Evolutionary conservation across 1,140 invertebrate genomes (phyloP).

Genomic region (Achatina immaculata): DNA sequence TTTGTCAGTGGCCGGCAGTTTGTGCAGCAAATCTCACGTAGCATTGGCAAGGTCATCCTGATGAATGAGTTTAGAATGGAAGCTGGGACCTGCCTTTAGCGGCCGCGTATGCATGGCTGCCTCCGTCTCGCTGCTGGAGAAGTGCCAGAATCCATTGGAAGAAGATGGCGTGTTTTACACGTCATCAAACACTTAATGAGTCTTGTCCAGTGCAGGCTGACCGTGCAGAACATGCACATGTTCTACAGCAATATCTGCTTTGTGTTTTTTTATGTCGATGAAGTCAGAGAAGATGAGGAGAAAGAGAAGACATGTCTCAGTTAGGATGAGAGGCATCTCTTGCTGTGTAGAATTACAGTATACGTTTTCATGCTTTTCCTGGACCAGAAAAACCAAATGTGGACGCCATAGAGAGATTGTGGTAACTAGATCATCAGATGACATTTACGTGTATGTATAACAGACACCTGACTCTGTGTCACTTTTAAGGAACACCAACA

Average conservation of each 20-base stretch:
- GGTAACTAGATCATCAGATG: too few species aligned
- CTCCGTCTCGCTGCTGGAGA: neutral
- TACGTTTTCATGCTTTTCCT: too few species aligned
- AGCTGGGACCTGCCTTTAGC: neutral
- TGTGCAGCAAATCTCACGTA: neutral
- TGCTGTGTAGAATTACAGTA: too few species aligned
- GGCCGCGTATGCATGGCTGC: neutral
- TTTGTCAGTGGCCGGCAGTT: neutral
- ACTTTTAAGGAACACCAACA: too few species aligned
- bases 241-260: neutral
- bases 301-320: too few species aligned
- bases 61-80: neutral
- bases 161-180: neutral
- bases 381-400: too few species aligned
- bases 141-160: neutral
- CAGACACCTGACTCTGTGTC: too few species aligned
- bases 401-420: too few species aligned
- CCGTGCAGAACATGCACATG: neutral
- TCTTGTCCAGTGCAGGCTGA: neutral
- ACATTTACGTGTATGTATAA: too few species aligned
- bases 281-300: neutral
- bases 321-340: too few species aligned
- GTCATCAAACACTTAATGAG: conserved; percentile 2
- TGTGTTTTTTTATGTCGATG: neutral
- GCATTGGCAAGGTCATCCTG: neutral